Evolutionary conservation across 2,797 vertebrate genomes (phyloP).

Genomic region (Halcyon badia): DNA sequence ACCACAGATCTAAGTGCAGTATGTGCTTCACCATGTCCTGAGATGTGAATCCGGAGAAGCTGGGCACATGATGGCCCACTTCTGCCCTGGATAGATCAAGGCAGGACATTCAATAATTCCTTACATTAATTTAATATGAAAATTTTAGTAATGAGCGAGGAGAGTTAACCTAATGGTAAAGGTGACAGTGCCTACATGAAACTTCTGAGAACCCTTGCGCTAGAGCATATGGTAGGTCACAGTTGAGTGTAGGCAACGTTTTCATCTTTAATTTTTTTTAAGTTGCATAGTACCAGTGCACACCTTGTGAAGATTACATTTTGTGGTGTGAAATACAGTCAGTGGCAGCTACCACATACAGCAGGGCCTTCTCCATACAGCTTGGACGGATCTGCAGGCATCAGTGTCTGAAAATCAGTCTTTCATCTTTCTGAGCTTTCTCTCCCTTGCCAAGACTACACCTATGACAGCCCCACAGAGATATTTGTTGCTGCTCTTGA

Average conservation of each 20-base stretch:
- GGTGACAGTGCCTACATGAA: neutral
- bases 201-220: neutral
- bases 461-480: conserved; percentile 12
- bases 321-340: neutral
- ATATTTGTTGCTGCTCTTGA: conserved; percentile 15
- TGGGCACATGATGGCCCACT: neutral
- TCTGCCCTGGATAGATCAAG: neutral
- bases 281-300: neutral
- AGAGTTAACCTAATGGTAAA: neutral
- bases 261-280: neutral
- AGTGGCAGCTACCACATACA: neutral
- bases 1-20: rapidly evolving
- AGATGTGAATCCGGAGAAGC: neutral
- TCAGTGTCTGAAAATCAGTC: neutral
- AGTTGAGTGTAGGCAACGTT: neutral
- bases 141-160: neutral
- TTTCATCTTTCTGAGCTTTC: neutral
- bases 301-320: neutral
- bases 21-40: neutral
- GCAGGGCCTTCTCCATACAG: neutral
- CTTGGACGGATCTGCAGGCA: neutral
- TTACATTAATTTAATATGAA: neutral
- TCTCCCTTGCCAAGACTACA: neutral
- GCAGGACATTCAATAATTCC: neutral
- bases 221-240: neutral